Evolutionary conservation across 2,797 vertebrate genomes (phyloP), one percentile per base, ranked within the genome.

Genomic region (Ispidina lecontei): DNA sequence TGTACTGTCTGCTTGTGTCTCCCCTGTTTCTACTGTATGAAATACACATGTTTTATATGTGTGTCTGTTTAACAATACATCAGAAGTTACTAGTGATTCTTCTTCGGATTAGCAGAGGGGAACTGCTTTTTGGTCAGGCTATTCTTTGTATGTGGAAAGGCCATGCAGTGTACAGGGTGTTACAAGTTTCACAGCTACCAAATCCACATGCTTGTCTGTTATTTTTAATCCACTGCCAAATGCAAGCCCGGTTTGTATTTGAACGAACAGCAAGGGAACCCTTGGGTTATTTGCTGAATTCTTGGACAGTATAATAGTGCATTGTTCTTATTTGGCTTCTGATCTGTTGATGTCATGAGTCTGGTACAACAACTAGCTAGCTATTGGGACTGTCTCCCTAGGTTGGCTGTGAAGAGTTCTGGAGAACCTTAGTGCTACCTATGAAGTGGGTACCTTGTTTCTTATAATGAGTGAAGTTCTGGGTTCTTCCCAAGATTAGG

Each of bases 131-230:
- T 70, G 22, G 6, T 46, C 21, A 44, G 16, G 35, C 5, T 70
- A 0, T 6, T 89, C 19, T 35, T 77, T 62, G 7, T 4, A 8
- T 0, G 0, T 37, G 37, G 20, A 65, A 81, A 77, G 29, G 22
- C 49, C 6, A 2, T 8, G 10, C 12, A 35, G 23, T 1, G 1
- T 15, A 39, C 3, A 11, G 4, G 3, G 22, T 35, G 5, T 23
- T 33, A 46, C 55, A 69, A 4, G 20, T 62, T 69, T 69, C 33
- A 41, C 12, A 28, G 39, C 47, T n/a, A n/a, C n/a, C n/a, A n/a
- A n/a, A n/a, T n/a, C n/a, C n/a, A n/a, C n/a, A n/a, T n/a, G n/a
- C n/a, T n/a, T n/a, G n/a, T n/a, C n/a, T n/a, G n/a, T n/a, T n/a
- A n/a, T n/a, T n/a, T n/a, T n/a, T n/a, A n/a, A n/a, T n/a, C n/a